phyloP scores from a whole-genome alignment of 1,140 invertebrate genomes.

The Hylyphantes graminicola region DNA sequence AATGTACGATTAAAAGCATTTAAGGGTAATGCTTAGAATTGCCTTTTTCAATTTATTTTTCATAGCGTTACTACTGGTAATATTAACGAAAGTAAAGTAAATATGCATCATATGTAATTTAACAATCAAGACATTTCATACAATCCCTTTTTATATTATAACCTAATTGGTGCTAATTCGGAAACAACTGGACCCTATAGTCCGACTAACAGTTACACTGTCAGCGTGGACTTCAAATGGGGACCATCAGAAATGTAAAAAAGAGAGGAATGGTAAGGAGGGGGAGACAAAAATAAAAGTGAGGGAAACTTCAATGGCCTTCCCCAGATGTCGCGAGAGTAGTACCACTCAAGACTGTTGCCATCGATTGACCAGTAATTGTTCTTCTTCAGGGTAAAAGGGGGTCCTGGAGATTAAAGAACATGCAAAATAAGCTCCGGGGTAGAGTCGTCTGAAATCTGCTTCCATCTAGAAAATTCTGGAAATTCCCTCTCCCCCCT shows the following conservation, averaged over 20 bases:
- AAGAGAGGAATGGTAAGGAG: conserved; percentile 21
- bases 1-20: too few species aligned
- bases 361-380: conserved; percentile 60
- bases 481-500: conserved; percentile 7
- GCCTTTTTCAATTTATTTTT: too few species aligned
- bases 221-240: background rate
- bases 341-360: conserved; percentile 57
- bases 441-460: conserved; percentile 51
- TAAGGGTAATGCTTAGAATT: too few species aligned
- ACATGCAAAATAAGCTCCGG: conserved; percentile 57
- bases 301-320: conserved; percentile 48
- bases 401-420: conserved; percentile 55
- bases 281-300: conserved; percentile 11
- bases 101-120: too few species aligned
- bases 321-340: conserved; percentile 57
- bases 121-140: too few species aligned
- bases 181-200: too few species aligned
- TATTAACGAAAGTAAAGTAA: too few species aligned
- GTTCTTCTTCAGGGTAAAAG: conserved; percentile 59
- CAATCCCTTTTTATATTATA: too few species aligned
- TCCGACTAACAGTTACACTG: too few species aligned
- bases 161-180: too few species aligned
- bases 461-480: conserved; percentile 55
- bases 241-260: conserved; percentile 49
- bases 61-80: too few species aligned